Conservation (phyloP, 2,113 vertebrate species). For the Myanophis thanlyinensis region DNA sequence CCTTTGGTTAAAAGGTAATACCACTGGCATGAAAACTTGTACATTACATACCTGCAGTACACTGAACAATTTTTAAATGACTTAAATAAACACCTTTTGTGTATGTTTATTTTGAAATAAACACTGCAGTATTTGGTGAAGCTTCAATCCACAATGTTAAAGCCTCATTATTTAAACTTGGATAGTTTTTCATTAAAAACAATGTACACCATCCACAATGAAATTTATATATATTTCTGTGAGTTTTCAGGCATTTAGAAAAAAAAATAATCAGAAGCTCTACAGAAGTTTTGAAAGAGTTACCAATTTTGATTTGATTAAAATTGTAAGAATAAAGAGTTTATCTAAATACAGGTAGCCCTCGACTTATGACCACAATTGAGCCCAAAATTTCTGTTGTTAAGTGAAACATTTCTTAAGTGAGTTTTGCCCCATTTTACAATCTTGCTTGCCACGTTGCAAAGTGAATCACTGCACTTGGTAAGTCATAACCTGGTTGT, state of each 20-base stretch:
- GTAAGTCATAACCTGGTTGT: too few relatives aligned
- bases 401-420: too few relatives aligned
- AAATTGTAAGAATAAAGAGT: not conserved
- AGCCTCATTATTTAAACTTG: not conserved
- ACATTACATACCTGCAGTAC: slow-evolving; percentile 6
- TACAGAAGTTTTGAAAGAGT: not conserved
- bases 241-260: not conserved
- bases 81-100: not conserved
- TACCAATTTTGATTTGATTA: not conserved
- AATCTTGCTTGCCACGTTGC: too few relatives aligned
- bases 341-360: too few relatives aligned
- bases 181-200: not conserved
- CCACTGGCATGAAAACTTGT: not conserved
- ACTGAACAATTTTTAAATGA: not conserved
- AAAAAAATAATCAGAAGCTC: not conserved
- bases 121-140: not conserved
- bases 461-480: too few relatives aligned
- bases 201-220: not conserved
- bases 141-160: not conserved
- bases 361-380: too few relatives aligned
- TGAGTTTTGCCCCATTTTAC: too few relatives aligned
- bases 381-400: too few relatives aligned
- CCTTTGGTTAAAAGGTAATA: slow-evolving; percentile 36
- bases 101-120: not conserved
- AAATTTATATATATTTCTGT: not conserved